Base-by-base conservation (phyloP, 2,888 invertebrate species). In the Pseudoips prasinana region DNA sequence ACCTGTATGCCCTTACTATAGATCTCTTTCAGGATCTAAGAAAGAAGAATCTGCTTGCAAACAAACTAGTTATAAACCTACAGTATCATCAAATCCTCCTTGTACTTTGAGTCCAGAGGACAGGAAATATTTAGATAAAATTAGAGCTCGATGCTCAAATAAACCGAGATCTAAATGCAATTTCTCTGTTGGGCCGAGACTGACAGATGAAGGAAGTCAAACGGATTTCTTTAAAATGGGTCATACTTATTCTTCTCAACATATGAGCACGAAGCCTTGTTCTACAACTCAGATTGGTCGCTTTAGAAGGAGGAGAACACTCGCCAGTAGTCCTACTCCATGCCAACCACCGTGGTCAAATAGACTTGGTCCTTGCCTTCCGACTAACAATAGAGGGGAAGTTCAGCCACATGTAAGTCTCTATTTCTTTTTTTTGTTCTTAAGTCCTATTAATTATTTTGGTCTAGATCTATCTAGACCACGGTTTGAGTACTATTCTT, bases 61-160 rank as follows among this genome's bases (percentile, higher is more conserved):
- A 18, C 18, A 14, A 10, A 19, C 18, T 7, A 19, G 19, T 17
- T n/a, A 14, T 25, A 28, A 25, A 28, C 10, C n/a, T 3, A 19
- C 28, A 14, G 2, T 17, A 1, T 3, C 11, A 1, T 3, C 11
- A 6, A 36, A 57, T 8, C 68, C 64, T 7, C 52, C 58, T 0
- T 63, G 67, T 27, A 45, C 57, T 6, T 46, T 78, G 20, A 68
- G 37, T 22, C 10, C 31, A 7, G 66, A 69, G 37, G 80, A 80
- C 1, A 52, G 35, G 35, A 58, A 51, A 1, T 55, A 68, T 44
- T 47, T 79, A 25, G 46, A 67, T 9, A 61, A 35, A 30, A 69
- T 78, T 2, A 62, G 57, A 46, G 46, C 47, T 1, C 39, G 40
- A 14, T 17, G 49, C 7, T 8, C 55, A 10, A 55, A 50, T 8